Base-by-base conservation (phyloP, 2,113 vertebrate genomes). In the Spea multiplicata region DNA sequence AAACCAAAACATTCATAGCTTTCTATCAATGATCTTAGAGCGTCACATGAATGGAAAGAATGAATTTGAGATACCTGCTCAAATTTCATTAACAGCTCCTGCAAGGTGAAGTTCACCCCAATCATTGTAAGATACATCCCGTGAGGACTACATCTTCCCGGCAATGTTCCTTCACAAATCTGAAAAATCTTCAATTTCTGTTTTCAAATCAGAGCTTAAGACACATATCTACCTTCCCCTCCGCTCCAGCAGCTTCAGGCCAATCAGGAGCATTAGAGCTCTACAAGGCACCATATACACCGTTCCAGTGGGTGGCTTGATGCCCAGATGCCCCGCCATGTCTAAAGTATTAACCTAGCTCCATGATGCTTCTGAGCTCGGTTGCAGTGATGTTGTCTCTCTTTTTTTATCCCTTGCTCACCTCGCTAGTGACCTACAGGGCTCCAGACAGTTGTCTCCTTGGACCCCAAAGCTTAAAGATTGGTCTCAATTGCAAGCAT, bases 31-130 rank as follows among this genome's bases (percentile, higher is more conserved):
- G 30, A 30, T 30, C 30, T 30, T 30, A 30, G 30, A 30, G 30
- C 30, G 30, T 30, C 30, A 30, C 30, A 30, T 30, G 30, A 30
- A 30, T 30, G 30, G 30, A 30, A 30, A 30, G 30, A 2, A 30
- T 30, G 30, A 30, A 30, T 44, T 70, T 62, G 46, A 73, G 77
- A 75, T 99, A 99, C 97, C 97, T 99, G 92, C 91, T 99, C 97
- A 90, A 99, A 94, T 82, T 89, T 95, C 85, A 88, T 76, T 85
- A 99, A 93, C 85, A 98, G 83, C 86, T 97, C 95, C 85, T 94
- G 92, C 87, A 99, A 89, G 86, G 92, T 94, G 92, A 95, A 96
- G 87, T 93, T 96, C 84, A 98, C 90, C 83, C 95, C 96, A 92
- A 99, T 97, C 97, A 98, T 99, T 85, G 81, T 96, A 81, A 88